A percentile compares a stretch with the other conserved stretches of the same genome.
Evolutionary conservation across 2,113 vertebrate genomes (phyloP).

Genomic region (Phycodurus eques): DNA sequence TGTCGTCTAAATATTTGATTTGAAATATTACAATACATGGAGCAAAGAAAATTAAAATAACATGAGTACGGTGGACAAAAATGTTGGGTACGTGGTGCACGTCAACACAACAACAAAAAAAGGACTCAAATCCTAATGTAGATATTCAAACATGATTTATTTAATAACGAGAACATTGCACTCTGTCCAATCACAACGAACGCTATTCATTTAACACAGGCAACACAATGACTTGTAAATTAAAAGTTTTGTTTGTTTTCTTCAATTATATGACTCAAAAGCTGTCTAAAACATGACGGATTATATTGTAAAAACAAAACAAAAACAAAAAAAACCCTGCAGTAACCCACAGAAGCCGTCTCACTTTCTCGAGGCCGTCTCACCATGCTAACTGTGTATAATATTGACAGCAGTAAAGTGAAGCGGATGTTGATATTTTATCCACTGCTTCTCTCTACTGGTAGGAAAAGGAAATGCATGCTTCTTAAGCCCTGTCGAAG

Average conservation of each 20-base stretch:
- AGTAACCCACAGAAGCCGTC: conserved; percentile 8
- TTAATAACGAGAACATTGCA: neutral
- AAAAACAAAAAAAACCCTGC: conserved; percentile 72
- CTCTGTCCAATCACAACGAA: neutral
- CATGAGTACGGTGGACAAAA: neutral
- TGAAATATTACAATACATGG: neutral
- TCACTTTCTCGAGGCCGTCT: conserved; percentile 3
- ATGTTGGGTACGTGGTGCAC: neutral
- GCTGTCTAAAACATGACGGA: neutral
- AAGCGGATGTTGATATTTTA: conserved; percentile 26
- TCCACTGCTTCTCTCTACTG: conserved; percentile 63
- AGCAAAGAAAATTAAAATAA: no score
- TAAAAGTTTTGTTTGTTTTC: neutral
- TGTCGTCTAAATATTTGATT: neutral
- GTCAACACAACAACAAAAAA: neutral
- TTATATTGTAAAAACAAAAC: neutral
- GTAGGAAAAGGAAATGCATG: conserved; percentile 21
- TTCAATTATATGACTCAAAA: neutral
- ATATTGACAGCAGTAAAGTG: neutral
- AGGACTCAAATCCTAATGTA: neutral
- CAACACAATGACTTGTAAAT: neutral
- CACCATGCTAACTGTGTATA: conserved; percentile 19
- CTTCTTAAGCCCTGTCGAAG: neutral
- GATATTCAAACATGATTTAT: neutral
- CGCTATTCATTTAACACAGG: neutral